These are phyloP conservation scores for Tipula vernalis DNA, from an alignment of 2,888 invertebrate genomes.

Conservation along the genomic window DNA sequence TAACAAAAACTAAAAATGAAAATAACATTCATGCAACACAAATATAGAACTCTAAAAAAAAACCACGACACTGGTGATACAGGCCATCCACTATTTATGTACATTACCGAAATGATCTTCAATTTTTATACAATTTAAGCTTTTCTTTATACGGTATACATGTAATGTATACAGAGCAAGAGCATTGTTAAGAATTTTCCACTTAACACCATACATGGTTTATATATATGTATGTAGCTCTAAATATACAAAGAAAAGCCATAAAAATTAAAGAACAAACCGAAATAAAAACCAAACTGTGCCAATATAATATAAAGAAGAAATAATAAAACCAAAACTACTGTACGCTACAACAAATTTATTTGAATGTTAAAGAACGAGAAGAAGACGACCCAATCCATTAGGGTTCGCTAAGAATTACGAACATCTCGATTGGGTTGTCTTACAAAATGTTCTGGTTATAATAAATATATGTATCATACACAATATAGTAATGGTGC, in stretches of 20 bases:
- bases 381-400: not conserved
- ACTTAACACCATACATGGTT: not conserved
- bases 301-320: not conserved
- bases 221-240: too few species aligned
- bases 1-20: not conserved
- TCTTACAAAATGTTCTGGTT: not conserved
- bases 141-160: not conserved
- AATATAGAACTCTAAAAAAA: not conserved
- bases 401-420: not conserved
- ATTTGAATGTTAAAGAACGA: not conserved
- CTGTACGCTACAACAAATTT: not conserved
- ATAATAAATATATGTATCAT: not conserved
- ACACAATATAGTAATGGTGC: not conserved
- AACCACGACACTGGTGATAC: not conserved
- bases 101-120: not conserved
- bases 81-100: not conserved
- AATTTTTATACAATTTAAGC: not conserved
- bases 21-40: not conserved
- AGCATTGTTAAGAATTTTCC: not conserved
- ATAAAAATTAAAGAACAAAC: not conserved
- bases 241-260: not conserved
- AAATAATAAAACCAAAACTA: not conserved
- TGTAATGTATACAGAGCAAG: not conserved
- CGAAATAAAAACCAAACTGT: constrained; percentile 4
- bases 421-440: not conserved